Conservation (phyloP, 1,140 invertebrate species). For the Chymomyza costata region DNA sequence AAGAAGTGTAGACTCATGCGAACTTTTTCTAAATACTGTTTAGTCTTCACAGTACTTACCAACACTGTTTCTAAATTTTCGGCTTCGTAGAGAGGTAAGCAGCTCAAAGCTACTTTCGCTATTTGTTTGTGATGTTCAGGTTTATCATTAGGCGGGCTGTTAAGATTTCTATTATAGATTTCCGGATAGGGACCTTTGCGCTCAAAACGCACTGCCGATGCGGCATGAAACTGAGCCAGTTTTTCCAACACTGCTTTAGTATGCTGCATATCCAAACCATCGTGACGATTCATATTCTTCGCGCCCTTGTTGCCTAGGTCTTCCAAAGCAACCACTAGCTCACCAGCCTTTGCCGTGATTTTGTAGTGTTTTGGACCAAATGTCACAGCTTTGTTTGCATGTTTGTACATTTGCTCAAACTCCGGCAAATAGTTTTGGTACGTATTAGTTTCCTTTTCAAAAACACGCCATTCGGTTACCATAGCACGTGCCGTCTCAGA, state of each 20-base stretch:
- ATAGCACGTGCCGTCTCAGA: constrained; percentile 19
- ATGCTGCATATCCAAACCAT: constrained; percentile 77
- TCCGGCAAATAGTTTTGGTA: constrained; percentile 47
- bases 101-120: constrained; percentile 17
- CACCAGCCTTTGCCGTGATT: constrained; percentile 9
- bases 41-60: constrained; percentile 27
- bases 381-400: constrained; percentile 34
- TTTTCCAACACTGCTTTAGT: constrained; percentile 76
- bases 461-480: constrained; percentile 50
- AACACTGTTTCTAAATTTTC: constrained; percentile 18
- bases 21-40: not conserved
- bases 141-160: constrained; percentile 32
- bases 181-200: constrained; percentile 37
- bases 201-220: constrained; percentile 70
- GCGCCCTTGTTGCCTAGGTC: constrained; percentile 77
- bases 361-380: constrained; percentile 47
- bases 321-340: constrained; percentile 76
- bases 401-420: constrained; percentile 61
- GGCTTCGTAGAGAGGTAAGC: constrained; percentile 27
- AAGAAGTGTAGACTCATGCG: not conserved
- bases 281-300: constrained; percentile 76
- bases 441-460: constrained; percentile 50
- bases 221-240: constrained; percentile 78
- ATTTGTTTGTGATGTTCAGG: constrained; percentile 45
- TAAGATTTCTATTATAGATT: constrained; percentile 37